A percentile compares a stretch with the other conserved stretches of the same genome.
Evolutionary conservation across 1,140 invertebrate species (phyloP).

Genomic region (Bombus breviceps): DNA sequence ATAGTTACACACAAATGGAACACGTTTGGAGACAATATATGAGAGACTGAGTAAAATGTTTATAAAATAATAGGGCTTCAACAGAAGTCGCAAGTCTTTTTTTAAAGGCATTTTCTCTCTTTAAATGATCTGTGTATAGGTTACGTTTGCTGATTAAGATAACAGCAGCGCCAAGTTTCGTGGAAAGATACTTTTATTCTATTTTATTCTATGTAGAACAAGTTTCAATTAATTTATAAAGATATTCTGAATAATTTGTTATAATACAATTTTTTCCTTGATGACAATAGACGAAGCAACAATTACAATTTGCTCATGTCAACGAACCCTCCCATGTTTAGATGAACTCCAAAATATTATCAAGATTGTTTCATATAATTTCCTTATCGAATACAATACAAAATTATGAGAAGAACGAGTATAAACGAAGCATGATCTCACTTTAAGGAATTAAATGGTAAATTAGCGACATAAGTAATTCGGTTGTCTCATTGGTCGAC

Average conservation of each 20-base stretch:
- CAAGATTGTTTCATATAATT: background rate
- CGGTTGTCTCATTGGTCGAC: background rate
- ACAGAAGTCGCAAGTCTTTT: constrained; percentile 87
- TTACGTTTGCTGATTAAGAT: background rate
- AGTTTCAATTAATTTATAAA: background rate
- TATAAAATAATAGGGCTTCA: constrained; percentile 94
- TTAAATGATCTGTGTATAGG: background rate
- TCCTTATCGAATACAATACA: background rate
- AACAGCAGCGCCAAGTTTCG: background rate
- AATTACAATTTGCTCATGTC: constrained; percentile 12
- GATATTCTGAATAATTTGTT: background rate
- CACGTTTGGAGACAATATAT: constrained; percentile 90
- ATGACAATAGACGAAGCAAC: background rate
- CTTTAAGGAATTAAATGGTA: background rate
- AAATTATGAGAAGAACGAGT: background rate
- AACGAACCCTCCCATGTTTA: constrained; percentile 4
- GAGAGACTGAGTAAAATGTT: constrained; percentile 94
- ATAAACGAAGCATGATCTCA: background rate
- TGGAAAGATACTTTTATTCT: background rate
- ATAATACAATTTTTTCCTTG: background rate
- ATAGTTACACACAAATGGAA: constrained; percentile 87
- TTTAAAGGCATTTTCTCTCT: constrained; percentile 86
- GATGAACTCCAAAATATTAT: background rate
- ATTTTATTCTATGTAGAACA: background rate
- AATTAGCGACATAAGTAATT: background rate